Base-by-base conservation (phyloP, 2,113 vertebrate species). In the Corythornis vintsioides region DNA sequence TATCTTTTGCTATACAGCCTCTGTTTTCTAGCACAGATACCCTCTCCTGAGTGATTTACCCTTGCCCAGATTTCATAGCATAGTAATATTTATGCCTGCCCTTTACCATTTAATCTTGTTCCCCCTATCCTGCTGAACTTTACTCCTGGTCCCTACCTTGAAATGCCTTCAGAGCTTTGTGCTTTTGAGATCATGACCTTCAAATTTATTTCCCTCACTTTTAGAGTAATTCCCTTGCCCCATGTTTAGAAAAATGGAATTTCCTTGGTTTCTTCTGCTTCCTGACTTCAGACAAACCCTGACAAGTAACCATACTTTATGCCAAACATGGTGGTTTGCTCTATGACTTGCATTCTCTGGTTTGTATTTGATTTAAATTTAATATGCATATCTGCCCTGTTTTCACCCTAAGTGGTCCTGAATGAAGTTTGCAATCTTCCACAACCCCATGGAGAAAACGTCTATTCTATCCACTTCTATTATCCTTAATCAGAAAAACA, bases 361-460 rank as follows among this genome's bases (percentile, higher is more conserved):
- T 69, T 78, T 72, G 20, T 75, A 50, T 16, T 38, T 74, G 9
- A 11, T 65, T 92, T 19, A 17, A 14, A 38, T 82, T 53, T 31
- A 75, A 17, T 56, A 18, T 2, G 0, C 13, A 4, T 3, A 1
- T 18, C 31, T 65, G 13, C 19, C 14, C 15, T 64, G 3, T 4
- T 94, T 88, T 81, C 31, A 15, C 1, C 0, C 5, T 20, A 10
- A 59, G 10, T 24, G 3, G 4, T 70, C 35, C 21, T 1, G 11
- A 10, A 9, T 60, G 57, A 75, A 67, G 22, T 24, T 56, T 40
- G 52, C 3, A 18, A 14, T 69, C 82, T 82, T 75, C 63, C 24
- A 70, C 5, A 53, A 10, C 8, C 13, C 61, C 42, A 11, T 25
- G 24, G 89, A 72, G 14, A 60, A n/a, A 63, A 73, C 4, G 8